A percentile compares a stretch with the other conserved stretches of the same genome.
Evolutionary conservation across 2,888 invertebrate genomes (phyloP).

Genomic region (Ophioninae sp.): DNA sequence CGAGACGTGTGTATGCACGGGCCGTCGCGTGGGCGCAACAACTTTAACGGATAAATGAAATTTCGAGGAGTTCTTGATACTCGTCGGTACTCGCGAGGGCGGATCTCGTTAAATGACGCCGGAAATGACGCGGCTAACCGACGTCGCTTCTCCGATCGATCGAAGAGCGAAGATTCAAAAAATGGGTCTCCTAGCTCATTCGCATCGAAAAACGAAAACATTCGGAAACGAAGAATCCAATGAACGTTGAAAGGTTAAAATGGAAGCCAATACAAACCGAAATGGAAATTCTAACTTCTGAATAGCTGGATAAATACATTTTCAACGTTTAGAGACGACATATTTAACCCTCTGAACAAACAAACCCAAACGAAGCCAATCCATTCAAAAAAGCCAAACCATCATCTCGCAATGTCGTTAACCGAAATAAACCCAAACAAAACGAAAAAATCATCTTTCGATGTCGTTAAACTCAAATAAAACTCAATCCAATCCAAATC

Average conservation of each 20-base stretch:
- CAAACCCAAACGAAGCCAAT: neutral
- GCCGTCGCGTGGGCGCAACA: conserved; percentile 20
- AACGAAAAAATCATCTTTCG: neutral
- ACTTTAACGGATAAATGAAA: conserved; percentile 49
- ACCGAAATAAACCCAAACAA: neutral
- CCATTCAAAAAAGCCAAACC: neutral
- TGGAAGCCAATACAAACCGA: no score
- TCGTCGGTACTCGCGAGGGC: neutral
- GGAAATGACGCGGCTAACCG: conserved; percentile 9
- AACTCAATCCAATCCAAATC: neutral
- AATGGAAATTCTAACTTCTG: neutral
- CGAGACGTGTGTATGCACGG: neutral
- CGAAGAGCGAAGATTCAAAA: neutral
- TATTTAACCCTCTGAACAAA: neutral
- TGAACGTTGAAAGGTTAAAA: neutral
- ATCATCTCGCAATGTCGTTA: neutral
- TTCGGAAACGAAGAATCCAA: neutral
- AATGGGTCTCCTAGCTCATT: neutral
- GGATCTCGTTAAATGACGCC: conserved; percentile 48
- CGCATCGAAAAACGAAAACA: neutral
- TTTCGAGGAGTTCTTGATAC: conserved; percentile 47
- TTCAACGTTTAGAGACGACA: no score
- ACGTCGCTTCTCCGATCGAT: neutral
- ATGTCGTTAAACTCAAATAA: neutral
- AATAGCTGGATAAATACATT: no score